phyloP scores from a whole-genome alignment of 2,113 vertebrate genomes.

The Crotophaga sulcirostris region DNA sequence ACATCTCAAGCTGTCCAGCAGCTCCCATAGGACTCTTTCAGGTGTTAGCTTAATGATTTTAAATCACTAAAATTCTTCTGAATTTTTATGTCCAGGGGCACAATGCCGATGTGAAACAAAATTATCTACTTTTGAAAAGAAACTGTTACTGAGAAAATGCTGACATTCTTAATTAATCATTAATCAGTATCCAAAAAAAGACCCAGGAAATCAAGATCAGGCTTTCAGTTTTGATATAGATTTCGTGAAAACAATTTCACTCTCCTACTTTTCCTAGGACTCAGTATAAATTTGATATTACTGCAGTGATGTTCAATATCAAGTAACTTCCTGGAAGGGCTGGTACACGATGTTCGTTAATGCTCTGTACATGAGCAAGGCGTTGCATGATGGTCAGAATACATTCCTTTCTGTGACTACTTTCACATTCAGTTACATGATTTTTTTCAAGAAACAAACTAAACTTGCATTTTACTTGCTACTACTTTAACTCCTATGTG shows the following conservation, averaged over 20 bases:
- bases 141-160: neutral
- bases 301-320: neutral
- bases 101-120: neutral
- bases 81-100: neutral
- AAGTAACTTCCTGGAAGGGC: neutral
- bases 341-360: accelerated
- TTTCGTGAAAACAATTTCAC: neutral
- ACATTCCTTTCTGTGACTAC: neutral
- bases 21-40: neutral
- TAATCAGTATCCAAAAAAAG: neutral
- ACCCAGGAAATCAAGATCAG: neutral
- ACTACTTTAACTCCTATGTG: neutral
- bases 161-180: neutral
- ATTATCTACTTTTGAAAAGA: neutral
- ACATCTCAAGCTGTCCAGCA: neutral
- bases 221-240: neutral
- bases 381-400: neutral
- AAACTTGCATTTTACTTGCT: neutral
- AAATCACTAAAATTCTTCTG: neutral
- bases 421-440: neutral
- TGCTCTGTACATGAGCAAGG: neutral
- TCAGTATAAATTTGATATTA: neutral
- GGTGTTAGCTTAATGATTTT: neutral
- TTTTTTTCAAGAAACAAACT: neutral
- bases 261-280: neutral